phyloP scores from a whole-genome alignment of 2,888 invertebrate species.

The Itoplectis maculator region DNA sequence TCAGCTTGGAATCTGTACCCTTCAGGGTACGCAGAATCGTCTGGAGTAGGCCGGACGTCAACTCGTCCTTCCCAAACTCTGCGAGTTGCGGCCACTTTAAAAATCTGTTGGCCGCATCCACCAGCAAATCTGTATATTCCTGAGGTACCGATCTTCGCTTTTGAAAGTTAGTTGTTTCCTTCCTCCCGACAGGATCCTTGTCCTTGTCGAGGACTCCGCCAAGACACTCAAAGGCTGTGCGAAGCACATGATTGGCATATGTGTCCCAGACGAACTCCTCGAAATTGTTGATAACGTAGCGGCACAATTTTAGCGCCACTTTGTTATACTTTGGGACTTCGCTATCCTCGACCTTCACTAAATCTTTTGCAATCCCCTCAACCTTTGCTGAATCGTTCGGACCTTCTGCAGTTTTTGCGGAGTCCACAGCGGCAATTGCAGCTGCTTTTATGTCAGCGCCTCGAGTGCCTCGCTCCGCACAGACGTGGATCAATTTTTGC shows the following conservation, averaged over 20 bases:
- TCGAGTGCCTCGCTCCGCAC: conserved; percentile 86
- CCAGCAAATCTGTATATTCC: conserved; percentile 84
- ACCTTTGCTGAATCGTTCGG: too few species aligned
- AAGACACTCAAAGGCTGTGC: conserved; percentile 90
- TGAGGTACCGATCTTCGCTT: conserved; percentile 80
- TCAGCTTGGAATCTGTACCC: conserved; percentile 85
- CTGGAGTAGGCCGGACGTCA: conserved; percentile 91
- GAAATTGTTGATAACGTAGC: conserved; percentile 92
- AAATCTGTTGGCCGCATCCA: conserved; percentile 84
- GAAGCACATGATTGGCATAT: conserved; percentile 91
- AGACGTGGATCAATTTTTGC: conserved; percentile 88
- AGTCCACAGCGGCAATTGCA: too few species aligned
- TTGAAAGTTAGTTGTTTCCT: conserved; percentile 59
- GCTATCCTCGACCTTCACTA: conserved; percentile 58
- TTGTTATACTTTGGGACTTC: conserved; percentile 86
- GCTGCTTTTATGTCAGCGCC: too few species aligned
- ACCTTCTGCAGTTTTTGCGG: too few species aligned
- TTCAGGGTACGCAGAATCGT: conserved; percentile 88
- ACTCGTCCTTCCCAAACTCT: conserved; percentile 89
- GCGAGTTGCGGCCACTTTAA: conserved; percentile 91
- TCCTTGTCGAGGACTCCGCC: conserved; percentile 85
- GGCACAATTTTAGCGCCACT: conserved; percentile 90
- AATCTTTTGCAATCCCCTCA: conserved; percentile 43
- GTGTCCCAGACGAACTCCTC: conserved; percentile 93
- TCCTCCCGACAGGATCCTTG: conserved; percentile 52